Conservation (phyloP, 2,888 invertebrate species). For the Andrena haemorrhoa region DNA sequence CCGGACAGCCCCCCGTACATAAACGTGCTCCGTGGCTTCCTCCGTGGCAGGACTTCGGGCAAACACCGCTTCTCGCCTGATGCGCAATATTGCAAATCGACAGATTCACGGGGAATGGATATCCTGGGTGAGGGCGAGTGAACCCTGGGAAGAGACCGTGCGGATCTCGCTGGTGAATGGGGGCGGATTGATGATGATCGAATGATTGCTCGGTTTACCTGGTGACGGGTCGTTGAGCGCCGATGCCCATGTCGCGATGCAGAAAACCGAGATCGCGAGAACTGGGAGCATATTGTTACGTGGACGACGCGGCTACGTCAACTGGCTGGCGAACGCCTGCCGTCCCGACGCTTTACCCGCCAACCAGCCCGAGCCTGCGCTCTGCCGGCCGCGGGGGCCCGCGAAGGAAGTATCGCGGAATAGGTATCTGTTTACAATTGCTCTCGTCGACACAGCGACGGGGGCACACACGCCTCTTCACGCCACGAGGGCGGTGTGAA, state of each 20-base stretch:
- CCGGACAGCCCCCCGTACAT: neutral
- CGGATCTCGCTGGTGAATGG: no score
- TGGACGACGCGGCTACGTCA: constrained; percentile 82
- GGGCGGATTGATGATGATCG: neutral
- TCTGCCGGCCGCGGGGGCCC: neutral
- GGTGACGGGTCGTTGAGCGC: constrained; percentile 81
- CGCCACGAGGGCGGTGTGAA: constrained; percentile 3
- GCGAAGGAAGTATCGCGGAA: constrained; percentile 31
- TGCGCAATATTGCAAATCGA: no score
- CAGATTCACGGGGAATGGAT: no score
- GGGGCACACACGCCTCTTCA: constrained; percentile 34
- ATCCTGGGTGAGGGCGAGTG: no score
- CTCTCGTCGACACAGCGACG: constrained; percentile 24
- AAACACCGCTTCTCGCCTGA: no score
- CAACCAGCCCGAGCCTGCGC: constrained; percentile 71
- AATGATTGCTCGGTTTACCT: constrained; percentile 76
- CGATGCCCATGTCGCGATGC: constrained; percentile 80
- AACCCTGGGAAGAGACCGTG: no score
- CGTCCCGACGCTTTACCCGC: constrained; percentile 77
- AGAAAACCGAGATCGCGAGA: constrained; percentile 79
- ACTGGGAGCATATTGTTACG: constrained; percentile 80
- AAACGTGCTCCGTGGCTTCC: no score
- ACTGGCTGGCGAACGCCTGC: constrained; percentile 75
- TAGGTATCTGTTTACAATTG: constrained; percentile 66
- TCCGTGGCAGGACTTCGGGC: neutral